phyloP scores from a whole-genome alignment of 2,113 vertebrate species.

The Pionites leucogaster region DNA sequence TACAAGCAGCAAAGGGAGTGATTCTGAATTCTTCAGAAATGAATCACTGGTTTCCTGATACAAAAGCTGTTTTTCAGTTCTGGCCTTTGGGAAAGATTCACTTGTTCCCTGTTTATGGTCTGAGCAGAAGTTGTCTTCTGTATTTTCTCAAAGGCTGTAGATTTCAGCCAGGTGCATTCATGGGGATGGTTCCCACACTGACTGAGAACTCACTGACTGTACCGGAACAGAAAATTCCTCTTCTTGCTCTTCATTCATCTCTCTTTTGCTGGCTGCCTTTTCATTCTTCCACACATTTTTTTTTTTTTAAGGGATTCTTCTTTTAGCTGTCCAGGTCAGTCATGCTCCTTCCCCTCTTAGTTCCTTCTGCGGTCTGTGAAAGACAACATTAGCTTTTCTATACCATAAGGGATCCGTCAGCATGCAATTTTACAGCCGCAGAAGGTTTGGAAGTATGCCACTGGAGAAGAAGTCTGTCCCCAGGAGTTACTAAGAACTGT shows the following conservation, averaged over 20 bases:
- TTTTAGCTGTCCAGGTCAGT: slow-evolving; percentile 41
- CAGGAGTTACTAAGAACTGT: slow-evolving; percentile 27
- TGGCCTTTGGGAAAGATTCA: background rate
- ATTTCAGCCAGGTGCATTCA: background rate
- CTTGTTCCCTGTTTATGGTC: background rate
- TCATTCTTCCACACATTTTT: background rate
- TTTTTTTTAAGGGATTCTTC: background rate
- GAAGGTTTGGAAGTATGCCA: slow-evolving; percentile 52
- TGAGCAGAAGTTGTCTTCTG: background rate
- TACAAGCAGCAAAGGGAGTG: background rate
- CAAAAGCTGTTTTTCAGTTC: background rate
- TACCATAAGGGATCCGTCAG: slow-evolving; percentile 30
- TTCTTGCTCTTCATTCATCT: background rate
- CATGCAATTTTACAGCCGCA: slow-evolving; percentile 10
- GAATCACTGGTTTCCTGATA: background rate
- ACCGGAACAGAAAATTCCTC: background rate
- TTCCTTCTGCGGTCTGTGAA: slow-evolving; percentile 1
- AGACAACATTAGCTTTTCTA: slow-evolving; percentile 14
- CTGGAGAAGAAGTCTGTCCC: background rate
- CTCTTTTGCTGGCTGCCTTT: background rate
- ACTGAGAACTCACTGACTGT: background rate
- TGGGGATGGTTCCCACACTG: background rate
- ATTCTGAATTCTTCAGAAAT: background rate
- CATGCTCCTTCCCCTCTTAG: background rate
- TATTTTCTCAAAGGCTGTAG: background rate